Evolutionary conservation across 2,888 invertebrate genomes (phyloP), one percentile per base, ranked within the genome.

Genomic region (Macrosiphum euphorbiae): DNA sequence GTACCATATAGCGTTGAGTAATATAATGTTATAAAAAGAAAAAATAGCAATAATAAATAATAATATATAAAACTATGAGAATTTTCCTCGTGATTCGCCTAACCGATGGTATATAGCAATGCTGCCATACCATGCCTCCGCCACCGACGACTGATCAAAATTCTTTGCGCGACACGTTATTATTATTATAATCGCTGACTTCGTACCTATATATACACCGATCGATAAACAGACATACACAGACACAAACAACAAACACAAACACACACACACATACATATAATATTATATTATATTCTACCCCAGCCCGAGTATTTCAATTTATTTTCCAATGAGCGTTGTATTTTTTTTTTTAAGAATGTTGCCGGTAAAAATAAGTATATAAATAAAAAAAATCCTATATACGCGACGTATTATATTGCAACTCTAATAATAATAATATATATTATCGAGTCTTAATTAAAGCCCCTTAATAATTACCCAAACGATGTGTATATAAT

Each of bases 61-160:
- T 35, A 35, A 20, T 78, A 8, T 78, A 92, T 47, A 88, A 78
- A 41, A 28, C 61, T 35, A 92, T 52, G 92, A 93, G 78, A 93
- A 93, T 92, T 78, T 92, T 89, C 92, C 44, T 52, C 41, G 67
- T 52, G 26, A 87, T 61, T 92, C 86, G 58, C 86, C 92, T 61
- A 26, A 7, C 61, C 87, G 92, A 92, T 85, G 84, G 44, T 44
- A 44, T 44, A 41, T 85, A 85, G 35, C 24, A 4, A 44, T 85
- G 5, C 44, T 28, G 85, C 10, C 85, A 44, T 85, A 28, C 20
- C 85, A 85, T 86, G 86, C 13, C 78, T 28, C 90, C 78, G 52
- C 28, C 47, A 85, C 26, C 44, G 86, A 35, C n/a, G 87, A 61
- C 92, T 87, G 92, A 92, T 92, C 92, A 67, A 92, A 92, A 92